Evolutionary conservation across 2,797 vertebrate genomes (phyloP), one percentile per base, ranked within the genome.

Genomic region (Salarias fasciatus): DNA sequence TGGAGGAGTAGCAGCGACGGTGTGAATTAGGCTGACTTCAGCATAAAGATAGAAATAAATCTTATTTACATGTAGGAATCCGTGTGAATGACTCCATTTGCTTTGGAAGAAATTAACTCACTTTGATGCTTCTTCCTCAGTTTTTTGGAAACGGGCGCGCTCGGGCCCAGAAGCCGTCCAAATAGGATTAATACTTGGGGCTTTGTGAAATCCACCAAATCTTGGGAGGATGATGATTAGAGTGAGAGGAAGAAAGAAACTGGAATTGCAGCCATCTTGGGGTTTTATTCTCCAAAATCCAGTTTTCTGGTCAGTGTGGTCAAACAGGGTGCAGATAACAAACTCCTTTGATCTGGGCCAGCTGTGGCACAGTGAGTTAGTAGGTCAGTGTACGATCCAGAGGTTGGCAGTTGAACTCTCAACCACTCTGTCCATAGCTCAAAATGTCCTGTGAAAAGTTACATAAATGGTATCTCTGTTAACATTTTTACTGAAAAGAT

Each of bases 171-270:
- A 63, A n/a, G 9, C 33, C 59, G 50, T 61, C 57, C 60, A 76
- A 76, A 74, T 37, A 43, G 78, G 76, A 82, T 82, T 74, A 69
- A 51, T 10, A 31, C 37, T 53, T 14, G 48, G 43, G 63, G 72
- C 75, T 68, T 14, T 59, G 49, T 62, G 44, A 73, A 63, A 62
- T 31, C 43, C 48, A 77, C 18, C 40, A 52, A 55, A 38, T 60
- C 50, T 69, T 53, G 28, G 37, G 57, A 73, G 64, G 62, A 37
- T 6, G 40, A 41, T 18, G 59, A 80, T 80, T 65, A 78, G 71
- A 42, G 37, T 2, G 18, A 12, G 47, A 61, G 50, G 46, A 53
- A 68, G 54, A 67, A 51, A 66, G 47, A 63, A 36, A 41, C 36
- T 28, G 14, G 24, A 24, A 24, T 13, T 33, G 8, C 29, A 13